Evolutionary conservation across 23 tunicate species (phyloP).

Genomic region (Diplosoma virens): DNA sequence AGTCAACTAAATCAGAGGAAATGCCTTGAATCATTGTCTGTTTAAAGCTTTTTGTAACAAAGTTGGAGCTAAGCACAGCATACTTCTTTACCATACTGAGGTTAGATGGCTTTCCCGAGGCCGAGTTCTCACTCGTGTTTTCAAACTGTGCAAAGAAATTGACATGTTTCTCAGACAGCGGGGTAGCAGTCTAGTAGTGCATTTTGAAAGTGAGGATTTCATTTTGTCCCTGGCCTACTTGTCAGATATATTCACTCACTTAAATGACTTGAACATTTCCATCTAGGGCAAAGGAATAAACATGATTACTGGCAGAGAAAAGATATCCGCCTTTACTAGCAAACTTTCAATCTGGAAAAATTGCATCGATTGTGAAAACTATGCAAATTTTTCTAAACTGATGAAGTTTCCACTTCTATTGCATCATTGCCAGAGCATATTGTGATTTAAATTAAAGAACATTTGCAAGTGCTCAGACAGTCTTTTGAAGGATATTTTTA

Average conservation of each 20-base stretch:
- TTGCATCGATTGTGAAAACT: slow-evolving; percentile 27
- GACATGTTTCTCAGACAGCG: slow-evolving; percentile 22
- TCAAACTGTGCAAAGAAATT: slow-evolving; percentile 37
- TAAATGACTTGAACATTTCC: slow-evolving; percentile 31
- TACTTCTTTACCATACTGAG: slow-evolving; percentile 37
- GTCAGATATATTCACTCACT: slow-evolving; percentile 36
- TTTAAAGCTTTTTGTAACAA: slow-evolving; percentile 26
- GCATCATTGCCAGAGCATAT: slow-evolving; percentile 22
- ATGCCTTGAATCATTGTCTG: slow-evolving; percentile 22
- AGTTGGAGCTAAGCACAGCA: slow-evolving; percentile 18
- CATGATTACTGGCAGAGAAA: slow-evolving; percentile 36
- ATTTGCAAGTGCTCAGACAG: slow-evolving; percentile 27
- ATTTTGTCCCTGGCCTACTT: slow-evolving; percentile 34
- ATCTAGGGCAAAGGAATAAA: slow-evolving; percentile 33
- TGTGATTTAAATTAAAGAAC: slow-evolving; percentile 24
- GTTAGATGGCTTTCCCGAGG: slow-evolving; percentile 20
- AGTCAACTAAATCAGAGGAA: slow-evolving; percentile 20
- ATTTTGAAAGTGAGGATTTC: slow-evolving; percentile 32
- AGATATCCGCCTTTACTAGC: slow-evolving; percentile 32
- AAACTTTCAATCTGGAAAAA: slow-evolving; percentile 34
- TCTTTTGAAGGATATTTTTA: slow-evolving; percentile 22
- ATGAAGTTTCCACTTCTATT: slow-evolving; percentile 26
- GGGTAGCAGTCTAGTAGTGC: slow-evolving; percentile 28
- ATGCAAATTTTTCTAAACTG: slow-evolving; percentile 26
- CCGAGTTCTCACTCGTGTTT: slow-evolving; percentile 36